Percentiles rank a stretch among this genome's conserved stretches.
phyloP scores from a whole-genome alignment of 2,888 invertebrate species.

The Melieria crassipennis region DNA sequence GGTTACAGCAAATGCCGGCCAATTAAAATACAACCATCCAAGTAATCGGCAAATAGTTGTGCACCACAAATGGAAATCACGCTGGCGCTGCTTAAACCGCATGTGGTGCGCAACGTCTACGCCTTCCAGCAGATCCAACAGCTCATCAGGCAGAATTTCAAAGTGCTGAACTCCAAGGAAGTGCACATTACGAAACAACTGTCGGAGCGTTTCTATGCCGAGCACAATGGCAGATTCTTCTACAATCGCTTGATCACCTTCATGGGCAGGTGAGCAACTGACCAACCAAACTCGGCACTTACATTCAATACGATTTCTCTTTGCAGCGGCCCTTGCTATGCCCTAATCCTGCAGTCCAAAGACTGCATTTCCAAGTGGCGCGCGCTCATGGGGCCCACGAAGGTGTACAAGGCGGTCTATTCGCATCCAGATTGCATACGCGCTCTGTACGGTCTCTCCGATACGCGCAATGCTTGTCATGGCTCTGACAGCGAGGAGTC shows the following conservation, averaged over 20 bases:
- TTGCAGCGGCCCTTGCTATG: conserved; percentile 82
- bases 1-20: not conserved
- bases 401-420: conserved; percentile 83
- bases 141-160: conserved; percentile 76
- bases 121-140: conserved; percentile 75
- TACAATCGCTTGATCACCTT: conserved; percentile 83
- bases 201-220: conserved; percentile 81
- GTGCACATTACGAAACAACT: conserved; percentile 71
- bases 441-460: conserved; percentile 87
- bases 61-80: conserved; percentile 73
- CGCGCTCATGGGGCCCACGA: conserved; percentile 87
- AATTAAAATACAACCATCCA: not conserved
- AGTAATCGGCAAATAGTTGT: too few relatives aligned
- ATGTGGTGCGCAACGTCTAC: conserved; percentile 80
- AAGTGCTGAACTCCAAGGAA: conserved; percentile 76
- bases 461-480: conserved; percentile 94
- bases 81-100: conserved; percentile 88
- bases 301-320: not conserved
- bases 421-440: conserved; percentile 81
- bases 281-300: not conserved
- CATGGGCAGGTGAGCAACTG: conserved; percentile 75
- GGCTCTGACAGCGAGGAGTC: conserved; percentile 85
- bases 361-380: conserved; percentile 86
- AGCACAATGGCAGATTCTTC: conserved; percentile 86
- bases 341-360: conserved; percentile 79